A percentile compares a stretch with the other conserved stretches of the same genome.
Conservation (phyloP, 2,797 vertebrate genomes). For the Cyprinella venusta region DNA sequence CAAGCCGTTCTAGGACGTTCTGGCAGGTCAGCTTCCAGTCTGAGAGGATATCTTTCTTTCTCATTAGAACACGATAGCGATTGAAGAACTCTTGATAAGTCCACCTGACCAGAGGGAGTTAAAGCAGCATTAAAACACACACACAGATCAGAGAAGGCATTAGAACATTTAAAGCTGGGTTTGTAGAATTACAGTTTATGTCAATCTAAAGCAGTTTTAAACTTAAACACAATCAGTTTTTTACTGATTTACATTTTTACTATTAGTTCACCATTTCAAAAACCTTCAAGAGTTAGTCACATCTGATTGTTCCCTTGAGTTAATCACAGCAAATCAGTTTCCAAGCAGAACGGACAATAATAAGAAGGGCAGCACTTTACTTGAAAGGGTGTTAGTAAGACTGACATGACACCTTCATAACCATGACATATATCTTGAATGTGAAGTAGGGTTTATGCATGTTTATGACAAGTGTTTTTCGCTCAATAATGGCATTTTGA, state of each 20-base stretch:
- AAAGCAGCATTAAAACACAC: not conserved
- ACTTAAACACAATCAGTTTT: not conserved
- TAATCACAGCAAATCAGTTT: not conserved
- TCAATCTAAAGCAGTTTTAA: not conserved
- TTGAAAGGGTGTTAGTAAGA: too few relatives aligned
- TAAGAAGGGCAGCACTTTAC: not conserved
- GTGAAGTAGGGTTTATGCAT: too few relatives aligned
- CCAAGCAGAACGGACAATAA: not conserved
- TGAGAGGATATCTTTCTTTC: slow-evolving; percentile 86
- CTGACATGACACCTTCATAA: too few relatives aligned
- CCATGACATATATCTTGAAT: too few relatives aligned
- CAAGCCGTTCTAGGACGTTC: slow-evolving; percentile 88
- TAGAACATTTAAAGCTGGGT: not conserved
- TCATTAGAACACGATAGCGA: slow-evolving; percentile 96
- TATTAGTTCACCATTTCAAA: not conserved
- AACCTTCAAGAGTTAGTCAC: not conserved
- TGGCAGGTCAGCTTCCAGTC: slow-evolving; percentile 91
- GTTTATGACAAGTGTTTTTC: too few relatives aligned
- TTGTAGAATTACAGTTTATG: not conserved
- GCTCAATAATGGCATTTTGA: too few relatives aligned
- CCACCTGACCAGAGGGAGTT: slow-evolving; percentile 81
- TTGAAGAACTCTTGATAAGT: slow-evolving; percentile 97
- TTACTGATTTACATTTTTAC: not conserved
- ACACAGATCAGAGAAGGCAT: not conserved
- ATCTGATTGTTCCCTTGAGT: not conserved